These are phyloP conservation scores for Clarias pachynema DNA, from an alignment of 2,797 vertebrate genomes.

Conservation along the genomic window DNA sequence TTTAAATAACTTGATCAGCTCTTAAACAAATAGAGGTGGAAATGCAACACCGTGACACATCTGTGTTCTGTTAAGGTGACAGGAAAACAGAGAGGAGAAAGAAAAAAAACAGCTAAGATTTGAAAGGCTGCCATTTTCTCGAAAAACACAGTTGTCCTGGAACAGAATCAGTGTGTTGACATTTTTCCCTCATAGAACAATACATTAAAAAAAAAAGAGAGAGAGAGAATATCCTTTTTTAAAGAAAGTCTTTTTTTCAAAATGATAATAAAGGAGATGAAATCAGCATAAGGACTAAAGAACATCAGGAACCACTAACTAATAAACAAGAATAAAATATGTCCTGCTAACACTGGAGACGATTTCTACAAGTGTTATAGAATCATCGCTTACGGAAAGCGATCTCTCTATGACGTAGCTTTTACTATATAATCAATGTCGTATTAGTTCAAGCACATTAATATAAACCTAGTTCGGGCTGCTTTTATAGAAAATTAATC, in stretches of 20 bases:
- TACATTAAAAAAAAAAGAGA: not conserved
- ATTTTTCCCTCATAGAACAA: not conserved
- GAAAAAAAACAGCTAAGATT: constrained; percentile 41
- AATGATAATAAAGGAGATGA: not conserved
- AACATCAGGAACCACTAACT: not conserved
- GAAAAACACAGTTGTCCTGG: constrained; percentile 69
- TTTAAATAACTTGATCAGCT: constrained; percentile 77
- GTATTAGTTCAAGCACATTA: no score
- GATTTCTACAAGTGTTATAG: not conserved
- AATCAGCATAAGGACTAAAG: not conserved
- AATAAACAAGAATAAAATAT: not conserved
- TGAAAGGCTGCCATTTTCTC: constrained; percentile 74
- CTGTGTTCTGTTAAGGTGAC: constrained; percentile 76
- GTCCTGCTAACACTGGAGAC: not conserved
- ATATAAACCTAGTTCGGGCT: not conserved
- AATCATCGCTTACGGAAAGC: not conserved
- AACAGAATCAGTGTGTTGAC: constrained; percentile 71
- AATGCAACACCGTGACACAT: constrained; percentile 78
- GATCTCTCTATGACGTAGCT: not conserved
- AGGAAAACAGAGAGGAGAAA: constrained; percentile 55
- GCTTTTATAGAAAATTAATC: not conserved
- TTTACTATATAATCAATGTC: not conserved
- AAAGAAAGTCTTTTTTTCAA: not conserved
- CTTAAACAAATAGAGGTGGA: constrained; percentile 81
- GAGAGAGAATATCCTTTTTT: no score